Evolutionary conservation across 2,797 vertebrate species (phyloP).

Genomic region (Xerus rutilus): DNA sequence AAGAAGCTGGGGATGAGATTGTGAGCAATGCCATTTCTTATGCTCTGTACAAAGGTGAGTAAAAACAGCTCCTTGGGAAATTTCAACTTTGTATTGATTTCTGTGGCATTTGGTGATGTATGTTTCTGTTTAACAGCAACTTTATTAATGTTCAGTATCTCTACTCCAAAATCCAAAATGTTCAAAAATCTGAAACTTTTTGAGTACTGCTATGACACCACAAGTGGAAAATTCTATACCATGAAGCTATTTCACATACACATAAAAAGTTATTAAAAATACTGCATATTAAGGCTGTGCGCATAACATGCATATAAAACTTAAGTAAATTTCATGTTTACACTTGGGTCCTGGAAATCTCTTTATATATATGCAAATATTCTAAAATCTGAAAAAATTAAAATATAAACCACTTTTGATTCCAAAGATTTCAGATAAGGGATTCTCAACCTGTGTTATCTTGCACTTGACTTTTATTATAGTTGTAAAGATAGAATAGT

Average conservation of each 20-base stretch:
- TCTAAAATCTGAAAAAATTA: neutral
- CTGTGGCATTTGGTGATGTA: neutral
- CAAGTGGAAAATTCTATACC: neutral
- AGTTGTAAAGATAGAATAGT: neutral
- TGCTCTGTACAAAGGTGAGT: conserved; percentile 90
- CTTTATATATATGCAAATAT: neutral
- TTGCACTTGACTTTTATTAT: neutral
- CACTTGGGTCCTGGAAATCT: neutral
- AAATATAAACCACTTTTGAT: neutral
- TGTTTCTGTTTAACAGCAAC: neutral
- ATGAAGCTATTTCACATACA: neutral
- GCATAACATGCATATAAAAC: neutral
- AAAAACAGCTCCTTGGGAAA: accelerated
- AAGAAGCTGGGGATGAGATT: conserved; percentile 90
- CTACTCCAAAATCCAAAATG: neutral
- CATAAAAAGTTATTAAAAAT: neutral
- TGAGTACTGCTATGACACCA: neutral
- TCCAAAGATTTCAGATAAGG: neutral
- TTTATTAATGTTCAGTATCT: neutral
- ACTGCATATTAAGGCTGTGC: neutral
- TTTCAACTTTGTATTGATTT: neutral
- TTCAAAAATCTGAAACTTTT: neutral
- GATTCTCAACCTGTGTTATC: neutral
- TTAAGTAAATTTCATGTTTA: neutral
- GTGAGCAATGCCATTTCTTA: conserved; percentile 91